Percentiles rank a stretch among this genome's conserved stretches.
Evolutionary conservation across 2,797 vertebrate species (phyloP).

Genomic region (Rhabdomys pumilio): DNA sequence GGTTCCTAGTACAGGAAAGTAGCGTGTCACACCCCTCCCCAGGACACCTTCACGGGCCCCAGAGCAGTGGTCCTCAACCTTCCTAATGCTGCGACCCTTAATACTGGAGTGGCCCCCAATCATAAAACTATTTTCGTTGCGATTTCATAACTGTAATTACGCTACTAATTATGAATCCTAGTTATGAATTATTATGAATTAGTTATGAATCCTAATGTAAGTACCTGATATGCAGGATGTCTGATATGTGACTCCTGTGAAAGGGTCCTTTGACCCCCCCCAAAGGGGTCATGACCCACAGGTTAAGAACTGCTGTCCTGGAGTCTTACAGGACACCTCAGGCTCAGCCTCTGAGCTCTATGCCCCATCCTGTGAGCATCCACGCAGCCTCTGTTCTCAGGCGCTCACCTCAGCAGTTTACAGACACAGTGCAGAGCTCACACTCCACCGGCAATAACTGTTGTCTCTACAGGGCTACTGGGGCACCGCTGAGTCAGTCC

Average conservation of each 20-base stretch:
- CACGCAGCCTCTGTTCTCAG: neutral
- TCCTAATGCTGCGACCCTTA: neutral
- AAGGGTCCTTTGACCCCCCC: neutral
- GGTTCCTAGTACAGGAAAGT: neutral
- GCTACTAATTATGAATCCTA: no score
- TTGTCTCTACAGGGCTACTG: neutral
- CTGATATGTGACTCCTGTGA: neutral
- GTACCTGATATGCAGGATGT: neutral
- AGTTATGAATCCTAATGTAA: neutral
- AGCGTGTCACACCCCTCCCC: neutral
- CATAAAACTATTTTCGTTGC: neutral
- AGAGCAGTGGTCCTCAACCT: neutral
- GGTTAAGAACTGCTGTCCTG: neutral
- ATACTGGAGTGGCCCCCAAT: neutral
- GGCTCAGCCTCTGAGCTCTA: neutral
- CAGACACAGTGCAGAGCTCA: neutral
- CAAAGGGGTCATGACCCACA: neutral
- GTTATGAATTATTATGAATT: no score
- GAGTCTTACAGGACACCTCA: rapidly evolving
- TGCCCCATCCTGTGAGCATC: neutral
- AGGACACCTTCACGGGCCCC: neutral
- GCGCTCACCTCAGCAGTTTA: neutral
- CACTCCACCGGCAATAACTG: no score
- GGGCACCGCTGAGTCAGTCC: neutral
- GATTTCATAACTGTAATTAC: neutral